phyloP scores from a whole-genome alignment of 2,113 vertebrate species.

The Ageneiosus marmoratus region DNA sequence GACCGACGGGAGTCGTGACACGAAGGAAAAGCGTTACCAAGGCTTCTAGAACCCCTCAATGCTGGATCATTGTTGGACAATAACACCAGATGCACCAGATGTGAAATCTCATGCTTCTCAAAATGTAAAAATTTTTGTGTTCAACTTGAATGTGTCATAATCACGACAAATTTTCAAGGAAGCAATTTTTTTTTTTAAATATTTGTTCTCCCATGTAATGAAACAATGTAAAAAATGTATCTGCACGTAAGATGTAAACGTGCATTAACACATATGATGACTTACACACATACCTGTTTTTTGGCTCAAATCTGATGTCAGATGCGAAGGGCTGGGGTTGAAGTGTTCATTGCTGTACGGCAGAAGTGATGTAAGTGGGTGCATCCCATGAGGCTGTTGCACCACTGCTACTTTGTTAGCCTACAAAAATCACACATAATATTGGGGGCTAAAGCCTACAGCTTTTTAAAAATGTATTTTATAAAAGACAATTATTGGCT shows the following conservation, averaged over 20 bases:
- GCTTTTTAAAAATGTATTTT: not conserved
- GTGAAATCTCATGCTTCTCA: too few relatives aligned
- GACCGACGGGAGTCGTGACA: too few relatives aligned
- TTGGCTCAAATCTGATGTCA: conserved; percentile 92
- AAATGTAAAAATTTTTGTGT: too few relatives aligned
- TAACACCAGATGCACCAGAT: too few relatives aligned
- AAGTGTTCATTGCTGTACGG: conserved; percentile 96
- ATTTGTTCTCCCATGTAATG: too few relatives aligned
- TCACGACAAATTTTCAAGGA: too few relatives aligned
- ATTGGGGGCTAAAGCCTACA: not conserved
- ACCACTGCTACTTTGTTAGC: conserved; percentile 94
- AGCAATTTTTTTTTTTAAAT: too few relatives aligned
- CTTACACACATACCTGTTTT: conserved; percentile 83
- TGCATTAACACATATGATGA: not conserved
- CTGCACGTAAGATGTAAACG: not conserved
- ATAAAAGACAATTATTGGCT: not conserved
- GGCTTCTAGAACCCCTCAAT: too few relatives aligned
- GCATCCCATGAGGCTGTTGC: conserved; percentile 91
- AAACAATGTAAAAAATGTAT: not conserved
- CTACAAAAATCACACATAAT: conserved; percentile 73
- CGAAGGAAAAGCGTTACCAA: too few relatives aligned
- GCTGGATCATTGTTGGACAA: too few relatives aligned
- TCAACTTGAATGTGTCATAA: too few relatives aligned
- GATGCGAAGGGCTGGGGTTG: conserved; percentile 87
- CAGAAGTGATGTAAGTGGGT: conserved; percentile 91